A percentile compares a stretch with the other conserved stretches of the same genome.
phyloP scores from a whole-genome alignment of 2,797 vertebrate species.

The Parauchenoglanis punctatus region DNA sequence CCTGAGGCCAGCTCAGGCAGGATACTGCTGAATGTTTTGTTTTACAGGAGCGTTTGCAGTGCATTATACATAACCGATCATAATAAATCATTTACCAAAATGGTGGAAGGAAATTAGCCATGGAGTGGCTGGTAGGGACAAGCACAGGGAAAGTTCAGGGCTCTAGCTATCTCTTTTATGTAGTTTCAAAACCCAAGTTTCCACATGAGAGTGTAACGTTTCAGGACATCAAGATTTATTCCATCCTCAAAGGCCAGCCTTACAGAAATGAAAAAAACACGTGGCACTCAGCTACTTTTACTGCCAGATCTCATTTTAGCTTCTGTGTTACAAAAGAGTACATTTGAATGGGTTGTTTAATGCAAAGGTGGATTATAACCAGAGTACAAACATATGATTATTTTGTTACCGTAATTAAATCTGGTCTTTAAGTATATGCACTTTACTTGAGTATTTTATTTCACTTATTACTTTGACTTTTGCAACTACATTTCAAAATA shows the following conservation, averaged over 20 bases:
- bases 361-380: constrained; percentile 5
- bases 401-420: not conserved
- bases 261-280: constrained; percentile 47
- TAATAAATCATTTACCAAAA: constrained; percentile 62
- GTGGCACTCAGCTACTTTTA: constrained; percentile 24
- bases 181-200: constrained; percentile 49
- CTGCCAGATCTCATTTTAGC: constrained; percentile 34
- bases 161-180: constrained; percentile 35
- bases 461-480: not conserved
- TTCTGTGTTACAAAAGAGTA: constrained; percentile 29
- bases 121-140: constrained; percentile 48
- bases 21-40: constrained; percentile 13
- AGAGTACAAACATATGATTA: not conserved
- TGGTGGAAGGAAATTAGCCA: constrained; percentile 56
- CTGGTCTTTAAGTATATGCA: not conserved
- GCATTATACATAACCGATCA: constrained; percentile 52
- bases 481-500: not conserved
- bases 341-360: constrained; percentile 14
- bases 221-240: constrained; percentile 48
- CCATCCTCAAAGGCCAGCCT: constrained; percentile 40
- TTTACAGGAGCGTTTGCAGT: constrained; percentile 41
- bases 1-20: not conserved
- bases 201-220: constrained; percentile 50
- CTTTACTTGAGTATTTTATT: not conserved
- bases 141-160: constrained; percentile 44